Conservation (phyloP, 2,797 vertebrate genomes). For the Coluber constrictor region DNA sequence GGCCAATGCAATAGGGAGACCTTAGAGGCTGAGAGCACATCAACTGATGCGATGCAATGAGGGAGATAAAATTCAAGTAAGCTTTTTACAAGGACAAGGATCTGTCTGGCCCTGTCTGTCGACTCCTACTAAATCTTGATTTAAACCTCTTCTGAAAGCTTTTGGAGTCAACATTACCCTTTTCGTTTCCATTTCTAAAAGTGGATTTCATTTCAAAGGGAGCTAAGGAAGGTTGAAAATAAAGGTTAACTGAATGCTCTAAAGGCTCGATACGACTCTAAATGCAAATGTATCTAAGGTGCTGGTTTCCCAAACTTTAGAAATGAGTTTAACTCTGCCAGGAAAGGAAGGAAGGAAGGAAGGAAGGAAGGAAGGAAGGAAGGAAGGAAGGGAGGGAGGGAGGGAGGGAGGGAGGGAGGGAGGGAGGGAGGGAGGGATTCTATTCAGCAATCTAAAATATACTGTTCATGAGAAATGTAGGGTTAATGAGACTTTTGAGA, state of each 20-base stretch:
- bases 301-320: not conserved
- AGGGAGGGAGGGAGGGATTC: not conserved
- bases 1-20: constrained; percentile 12
- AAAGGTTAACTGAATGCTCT: constrained; percentile 35
- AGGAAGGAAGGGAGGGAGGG: not conserved
- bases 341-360: not conserved
- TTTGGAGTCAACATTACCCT: constrained; percentile 40
- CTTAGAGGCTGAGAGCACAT: constrained; percentile 22
- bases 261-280: constrained; percentile 18
- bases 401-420: not conserved
- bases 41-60: constrained; percentile 22
- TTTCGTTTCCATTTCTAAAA: constrained; percentile 32
- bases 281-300: constrained; percentile 27
- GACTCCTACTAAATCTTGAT: constrained; percentile 32
- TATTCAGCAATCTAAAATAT: not conserved
- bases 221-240: constrained; percentile 23
- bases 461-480: not conserved
- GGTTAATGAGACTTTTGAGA: not conserved
- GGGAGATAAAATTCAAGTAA: constrained; percentile 30
- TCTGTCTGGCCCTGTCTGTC: constrained; percentile 27
- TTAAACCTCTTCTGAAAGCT: constrained; percentile 36
- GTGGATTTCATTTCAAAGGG: constrained; percentile 29
- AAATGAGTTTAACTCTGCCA: not conserved
- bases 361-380: not conserved
- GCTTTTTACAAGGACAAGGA: constrained; percentile 29